phyloP scores from a whole-genome alignment of 2,113 vertebrate genomes.

The Pycnonotus jocosus region DNA sequence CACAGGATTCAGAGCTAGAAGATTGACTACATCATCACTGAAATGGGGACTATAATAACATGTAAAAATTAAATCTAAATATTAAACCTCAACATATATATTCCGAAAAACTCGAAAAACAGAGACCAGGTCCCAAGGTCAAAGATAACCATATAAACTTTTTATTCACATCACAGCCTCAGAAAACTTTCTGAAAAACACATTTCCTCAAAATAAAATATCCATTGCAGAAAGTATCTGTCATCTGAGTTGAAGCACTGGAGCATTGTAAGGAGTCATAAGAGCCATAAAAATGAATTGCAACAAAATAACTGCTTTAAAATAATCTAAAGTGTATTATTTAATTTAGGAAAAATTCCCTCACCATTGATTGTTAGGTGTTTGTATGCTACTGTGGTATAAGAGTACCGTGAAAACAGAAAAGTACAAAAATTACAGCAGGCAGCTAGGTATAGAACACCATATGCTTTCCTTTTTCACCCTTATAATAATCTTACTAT shows the following conservation, averaged over 20 bases:
- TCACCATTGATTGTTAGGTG: neutral
- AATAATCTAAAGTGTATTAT: neutral
- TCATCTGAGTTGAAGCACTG: neutral
- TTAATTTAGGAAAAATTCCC: constrained; percentile 2
- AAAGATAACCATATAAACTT: neutral
- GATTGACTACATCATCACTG: neutral
- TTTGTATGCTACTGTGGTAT: neutral
- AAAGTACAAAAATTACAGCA: neutral
- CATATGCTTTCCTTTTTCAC: neutral
- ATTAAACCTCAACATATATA: neutral
- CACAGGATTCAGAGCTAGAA: neutral
- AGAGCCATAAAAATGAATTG: constrained; percentile 21
- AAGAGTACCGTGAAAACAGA: neutral
- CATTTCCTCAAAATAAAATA: constrained; percentile 18
- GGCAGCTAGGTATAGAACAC: neutral
- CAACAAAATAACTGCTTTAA: constrained; percentile 25
- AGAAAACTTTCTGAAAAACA: constrained; percentile 11
- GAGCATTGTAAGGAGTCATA: neutral
- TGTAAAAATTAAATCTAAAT: neutral
- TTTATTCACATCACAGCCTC: neutral
- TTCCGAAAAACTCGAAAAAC: neutral
- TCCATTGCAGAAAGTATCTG: constrained; percentile 3
- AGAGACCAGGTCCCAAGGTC: neutral
- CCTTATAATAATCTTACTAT: neutral
- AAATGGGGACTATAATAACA: neutral